These are phyloP conservation scores for Arothron firmamentum DNA, from an alignment of 2,113 vertebrate species.

Conservation along the genomic window DNA sequence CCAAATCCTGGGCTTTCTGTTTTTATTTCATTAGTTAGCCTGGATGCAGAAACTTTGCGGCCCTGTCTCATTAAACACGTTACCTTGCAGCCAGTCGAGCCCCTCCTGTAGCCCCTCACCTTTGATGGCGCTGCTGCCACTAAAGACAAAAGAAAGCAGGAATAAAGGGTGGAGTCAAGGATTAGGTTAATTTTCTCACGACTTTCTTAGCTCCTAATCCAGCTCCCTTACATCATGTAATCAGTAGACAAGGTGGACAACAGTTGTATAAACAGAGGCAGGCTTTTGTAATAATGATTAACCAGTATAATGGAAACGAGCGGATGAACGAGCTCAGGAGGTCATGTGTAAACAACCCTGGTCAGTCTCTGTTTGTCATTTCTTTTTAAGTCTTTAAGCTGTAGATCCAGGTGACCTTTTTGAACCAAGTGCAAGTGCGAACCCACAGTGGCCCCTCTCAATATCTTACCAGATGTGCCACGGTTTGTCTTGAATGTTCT, in stretches of 20 bases:
- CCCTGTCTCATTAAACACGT: not conserved
- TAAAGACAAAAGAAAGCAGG: constrained; percentile 61
- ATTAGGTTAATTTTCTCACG: constrained; percentile 38
- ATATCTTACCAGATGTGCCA: constrained; percentile 95
- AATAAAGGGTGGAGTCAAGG: constrained; percentile 30
- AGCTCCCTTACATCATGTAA: constrained; percentile 55
- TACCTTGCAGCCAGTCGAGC: constrained; percentile 98
- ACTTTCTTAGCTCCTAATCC: constrained; percentile 51
- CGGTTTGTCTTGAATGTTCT: constrained; percentile 96
- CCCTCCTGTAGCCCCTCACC: constrained; percentile 96
- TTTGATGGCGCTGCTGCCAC: constrained; percentile 93
- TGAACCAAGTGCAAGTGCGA: too few relatives aligned
- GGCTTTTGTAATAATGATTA: constrained; percentile 24
- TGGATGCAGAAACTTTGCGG: not conserved
- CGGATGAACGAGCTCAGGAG: not conserved
- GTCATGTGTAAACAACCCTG: not conserved
- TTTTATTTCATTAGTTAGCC: not conserved
- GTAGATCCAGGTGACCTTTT: not conserved
- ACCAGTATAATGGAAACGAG: constrained; percentile 4
- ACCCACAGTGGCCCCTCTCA: too few relatives aligned
- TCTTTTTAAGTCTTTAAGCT: constrained; percentile 25
- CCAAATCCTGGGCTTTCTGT: too few relatives aligned
- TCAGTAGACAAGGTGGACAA: constrained; percentile 44
- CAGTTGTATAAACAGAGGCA: not conserved
- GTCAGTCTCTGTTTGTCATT: not conserved